Percentiles rank a stretch among this genome's conserved stretches.
Conservation (phyloP, 2,797 vertebrate genomes). For the Neosilurus mollespiculum region DNA sequence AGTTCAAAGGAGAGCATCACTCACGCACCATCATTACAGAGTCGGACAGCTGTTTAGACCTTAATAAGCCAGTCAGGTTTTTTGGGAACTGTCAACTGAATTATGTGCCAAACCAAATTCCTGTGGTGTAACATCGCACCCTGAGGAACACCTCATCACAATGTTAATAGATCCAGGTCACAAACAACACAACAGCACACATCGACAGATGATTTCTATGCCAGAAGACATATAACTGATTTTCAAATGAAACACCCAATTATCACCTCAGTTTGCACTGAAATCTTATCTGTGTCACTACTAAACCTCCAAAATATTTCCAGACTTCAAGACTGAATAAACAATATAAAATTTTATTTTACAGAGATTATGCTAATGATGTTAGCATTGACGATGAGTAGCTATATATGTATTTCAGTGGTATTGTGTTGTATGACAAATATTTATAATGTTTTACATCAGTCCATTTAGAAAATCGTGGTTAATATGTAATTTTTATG, state of each 20-base stretch:
- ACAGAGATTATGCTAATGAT: not conserved
- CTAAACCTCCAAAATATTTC: not conserved
- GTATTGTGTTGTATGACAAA: not conserved
- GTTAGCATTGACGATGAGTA: not conserved
- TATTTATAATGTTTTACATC: not conserved
- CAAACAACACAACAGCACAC: not conserved
- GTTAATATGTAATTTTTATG: not conserved
- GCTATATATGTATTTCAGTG: not conserved
- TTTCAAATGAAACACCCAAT: not conserved
- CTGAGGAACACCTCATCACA: not conserved
- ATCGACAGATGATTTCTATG: not conserved
- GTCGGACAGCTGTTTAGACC: constrained; percentile 62
- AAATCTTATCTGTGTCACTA: not conserved
- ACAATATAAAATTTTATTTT: not conserved
- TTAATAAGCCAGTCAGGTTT: constrained; percentile 12
- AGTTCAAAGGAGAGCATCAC: constrained; percentile 66
- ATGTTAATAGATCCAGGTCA: not conserved
- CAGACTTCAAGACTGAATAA: not conserved
- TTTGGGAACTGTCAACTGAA: not conserved
- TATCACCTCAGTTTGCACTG: not conserved
- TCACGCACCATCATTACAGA: constrained; percentile 42
- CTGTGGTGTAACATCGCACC: not conserved
- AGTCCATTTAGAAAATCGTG: not conserved
- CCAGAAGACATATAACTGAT: not conserved
- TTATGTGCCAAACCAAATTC: not conserved